Base-by-base conservation (phyloP, 2,888 invertebrate species). In the Eretmocerus hayati region DNA sequence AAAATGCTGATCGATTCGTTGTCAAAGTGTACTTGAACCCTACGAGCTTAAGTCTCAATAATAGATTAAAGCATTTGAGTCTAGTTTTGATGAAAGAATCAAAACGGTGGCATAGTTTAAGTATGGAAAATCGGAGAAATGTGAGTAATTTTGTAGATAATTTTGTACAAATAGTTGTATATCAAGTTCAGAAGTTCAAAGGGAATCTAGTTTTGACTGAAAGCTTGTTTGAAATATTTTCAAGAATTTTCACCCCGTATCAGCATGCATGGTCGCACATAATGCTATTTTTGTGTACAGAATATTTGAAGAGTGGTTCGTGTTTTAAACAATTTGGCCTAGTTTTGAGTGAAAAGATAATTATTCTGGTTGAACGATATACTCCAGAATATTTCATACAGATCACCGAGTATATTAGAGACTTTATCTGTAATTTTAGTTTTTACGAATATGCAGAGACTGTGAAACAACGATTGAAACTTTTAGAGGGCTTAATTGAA, bases 311-410 rank as follows among this genome's bases (percentile, higher is more conserved):
- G 2, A 39, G 16, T 11, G 37, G 40, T 5, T 42, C 42, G 0
- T 37, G 55, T 2, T 47, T 50, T 2, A 33, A 26, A 4, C 32
- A 55, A 1, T 58, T 57, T 5, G 62, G 59, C 0, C 1, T 18
- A 0, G 46, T n/a, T 5, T 2, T 61, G 1, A 53, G 53, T 8
- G 16, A 22, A 8, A 49, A 23, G 5, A 13, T 60, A 5, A 5
- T n/a, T 0, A 26, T 37, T 8, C 26, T 61, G n/a, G 1, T 49
- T 3, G 22, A 40, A 0, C 47, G 31, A 0, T 60, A 55, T n/a
- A 45, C 56, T 0, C 22, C 44, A 3, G 46, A 44, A n/a, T 53
- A 46, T 31, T 53, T 49, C n/a, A 49, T 53, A 46, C 43, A 46
- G 11, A 46, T 53, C 8, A 38, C 49, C 9, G 52, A 49, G 0